Conservation (phyloP, 2,888 invertebrate species). For the Drosophila sordidapex region DNA sequence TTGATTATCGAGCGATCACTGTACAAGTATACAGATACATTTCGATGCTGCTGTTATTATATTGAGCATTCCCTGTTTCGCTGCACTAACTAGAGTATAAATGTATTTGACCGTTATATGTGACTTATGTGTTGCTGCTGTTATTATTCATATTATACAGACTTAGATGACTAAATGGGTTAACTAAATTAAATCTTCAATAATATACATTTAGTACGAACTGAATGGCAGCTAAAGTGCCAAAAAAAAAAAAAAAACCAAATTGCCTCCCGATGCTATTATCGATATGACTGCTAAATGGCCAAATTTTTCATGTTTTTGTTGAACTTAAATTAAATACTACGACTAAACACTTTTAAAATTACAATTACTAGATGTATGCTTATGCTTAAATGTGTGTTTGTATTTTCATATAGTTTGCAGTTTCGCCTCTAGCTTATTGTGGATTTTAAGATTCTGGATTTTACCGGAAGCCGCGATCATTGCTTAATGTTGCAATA, state of each 20-base stretch:
- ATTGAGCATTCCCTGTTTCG: constrained; percentile 10
- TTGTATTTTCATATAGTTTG: constrained; percentile 24
- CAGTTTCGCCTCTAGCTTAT: constrained; percentile 18
- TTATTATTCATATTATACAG: constrained; percentile 18
- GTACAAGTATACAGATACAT: not conserved
- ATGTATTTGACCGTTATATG: not conserved
- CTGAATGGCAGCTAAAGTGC: constrained; percentile 8
- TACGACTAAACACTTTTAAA: constrained; percentile 26
- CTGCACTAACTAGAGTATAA: constrained; percentile 18
- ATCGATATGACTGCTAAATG: constrained; percentile 29
- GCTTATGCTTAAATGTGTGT: constrained; percentile 5
- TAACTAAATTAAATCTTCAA: constrained; percentile 20
- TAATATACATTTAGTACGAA: constrained; percentile 20
- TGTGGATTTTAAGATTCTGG: not conserved
- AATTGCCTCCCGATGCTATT: constrained; percentile 35
- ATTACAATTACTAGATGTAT: constrained; percentile 16
- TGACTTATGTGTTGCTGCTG: not conserved
- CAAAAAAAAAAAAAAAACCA: not conserved
- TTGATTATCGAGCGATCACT: not conserved
- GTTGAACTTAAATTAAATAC: constrained; percentile 23
- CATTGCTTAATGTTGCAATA: constrained; percentile 47
- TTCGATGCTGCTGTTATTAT: not conserved
- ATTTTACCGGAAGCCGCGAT: constrained; percentile 68
- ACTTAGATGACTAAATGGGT: constrained; percentile 11
- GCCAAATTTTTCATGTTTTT: constrained; percentile 2